These are phyloP conservation scores for Clostera curtula DNA, from an alignment of 2,888 invertebrate genomes.

Conservation along the genomic window DNA sequence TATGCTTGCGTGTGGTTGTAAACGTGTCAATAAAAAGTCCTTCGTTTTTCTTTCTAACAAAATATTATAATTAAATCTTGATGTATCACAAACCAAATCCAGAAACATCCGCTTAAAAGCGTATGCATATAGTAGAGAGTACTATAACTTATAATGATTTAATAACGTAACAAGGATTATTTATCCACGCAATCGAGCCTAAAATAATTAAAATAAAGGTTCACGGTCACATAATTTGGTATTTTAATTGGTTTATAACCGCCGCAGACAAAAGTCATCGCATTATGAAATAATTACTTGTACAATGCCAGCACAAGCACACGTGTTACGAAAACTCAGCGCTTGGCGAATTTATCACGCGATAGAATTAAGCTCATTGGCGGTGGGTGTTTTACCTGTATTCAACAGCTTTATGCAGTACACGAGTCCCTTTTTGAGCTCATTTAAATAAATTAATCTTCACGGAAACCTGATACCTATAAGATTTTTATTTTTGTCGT, in stretches of 20 bases:
- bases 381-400: too few relatives aligned
- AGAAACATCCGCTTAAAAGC: background rate
- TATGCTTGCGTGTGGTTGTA: too few relatives aligned
- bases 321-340: slow-evolving; percentile 40
- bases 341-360: slow-evolving; percentile 32
- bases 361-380: slow-evolving; percentile 28
- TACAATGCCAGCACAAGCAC: slow-evolving; percentile 31
- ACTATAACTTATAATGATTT: slow-evolving; percentile 7
- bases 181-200: slow-evolving; percentile 29
- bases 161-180: slow-evolving; percentile 25
- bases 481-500: too few relatives aligned
- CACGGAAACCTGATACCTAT: too few relatives aligned
- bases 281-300: slow-evolving; percentile 51
- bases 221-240: slow-evolving; percentile 47
- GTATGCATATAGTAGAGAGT: slow-evolving; percentile 12
- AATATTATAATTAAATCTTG: slow-evolving; percentile 6
- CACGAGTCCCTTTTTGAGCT: too few relatives aligned
- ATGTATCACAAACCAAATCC: slow-evolving; percentile 1
- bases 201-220: slow-evolving; percentile 42
- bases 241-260: slow-evolving; percentile 51
- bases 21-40: too few relatives aligned
- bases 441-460: too few relatives aligned
- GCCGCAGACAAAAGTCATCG: slow-evolving; percentile 33
- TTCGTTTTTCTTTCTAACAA: too few relatives aligned
- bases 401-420: too few relatives aligned